Evolutionary conservation across 2,888 invertebrate species (phyloP), one percentile per base, ranked within the genome.

Genomic region (Prostheceraeus crozeri): DNA sequence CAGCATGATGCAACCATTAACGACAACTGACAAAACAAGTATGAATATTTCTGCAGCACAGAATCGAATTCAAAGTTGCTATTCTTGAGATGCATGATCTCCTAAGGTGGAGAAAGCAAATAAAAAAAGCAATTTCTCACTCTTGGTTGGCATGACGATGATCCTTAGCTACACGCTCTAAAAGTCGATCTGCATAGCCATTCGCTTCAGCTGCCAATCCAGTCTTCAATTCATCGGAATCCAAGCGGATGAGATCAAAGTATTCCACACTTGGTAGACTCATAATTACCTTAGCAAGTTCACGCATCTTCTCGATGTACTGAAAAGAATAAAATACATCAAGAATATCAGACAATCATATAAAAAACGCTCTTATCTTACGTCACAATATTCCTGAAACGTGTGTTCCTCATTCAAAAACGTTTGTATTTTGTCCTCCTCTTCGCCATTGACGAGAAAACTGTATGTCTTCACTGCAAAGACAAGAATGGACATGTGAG

Each of bases 211-310:
- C 70, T 11, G 72, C 68, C 56, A 77, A 65, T 2, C 76, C 75
- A 23, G 70, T 65, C 66, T 77, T 77, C 48, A 77, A 65, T 58
- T 76, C 76, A 59, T 76, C 74, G 66, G 76, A 75, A 63, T 76
- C 74, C 35, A 76, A 68, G 1, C 72, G 69, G 33, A 76, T 73
- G 72, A 76, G 71, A 65, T 73, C 73, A 66, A 71, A 75, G 61
- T 74, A 74, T 62, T 74, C 73, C 55, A 74, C 71, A 59, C 72
- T 72, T 0, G 75, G 74, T 57, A 74, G 64, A 3, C 69, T 68
- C 70, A 73, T 70, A 40, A 76, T 74, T 57, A 73, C 72, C 36
- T 68, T 69, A 1, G 73, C 71, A 48, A 75, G 63, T 57, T 67
- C 66, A 57, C 71, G 68, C 62, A 70, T 74, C 59, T 71, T 71